Conservation (phyloP, 2,797 vertebrate species). For the Ciconia nigra region DNA sequence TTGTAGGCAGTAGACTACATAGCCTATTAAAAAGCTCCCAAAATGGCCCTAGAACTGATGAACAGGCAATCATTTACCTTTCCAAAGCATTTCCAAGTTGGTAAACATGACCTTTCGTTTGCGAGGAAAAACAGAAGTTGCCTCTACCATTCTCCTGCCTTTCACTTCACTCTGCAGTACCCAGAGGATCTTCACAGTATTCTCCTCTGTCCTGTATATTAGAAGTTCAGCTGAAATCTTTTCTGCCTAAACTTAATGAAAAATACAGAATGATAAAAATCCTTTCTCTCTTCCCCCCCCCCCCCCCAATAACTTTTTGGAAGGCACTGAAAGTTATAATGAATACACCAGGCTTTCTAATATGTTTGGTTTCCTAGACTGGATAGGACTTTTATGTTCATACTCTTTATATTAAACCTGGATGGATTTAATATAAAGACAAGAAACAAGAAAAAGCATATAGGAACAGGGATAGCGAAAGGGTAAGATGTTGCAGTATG, state of each 20-base stretch:
- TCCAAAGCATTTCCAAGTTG: background rate
- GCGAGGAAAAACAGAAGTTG: background rate
- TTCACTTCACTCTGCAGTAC: background rate
- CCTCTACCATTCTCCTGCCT: background rate
- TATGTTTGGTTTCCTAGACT: background rate
- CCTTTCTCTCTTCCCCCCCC: background rate
- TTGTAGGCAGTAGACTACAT: background rate
- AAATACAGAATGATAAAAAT: background rate
- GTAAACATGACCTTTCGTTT: background rate
- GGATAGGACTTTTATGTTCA: background rate
- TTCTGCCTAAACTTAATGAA: constrained; percentile 24
- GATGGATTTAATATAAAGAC: background rate
- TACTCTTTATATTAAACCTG: background rate
- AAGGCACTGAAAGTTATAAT: constrained; percentile 19
- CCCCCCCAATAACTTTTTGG: constrained; percentile 32
- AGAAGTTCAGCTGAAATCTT: background rate
- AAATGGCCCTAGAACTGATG: background rate
- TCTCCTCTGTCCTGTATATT: background rate
- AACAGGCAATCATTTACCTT: background rate
- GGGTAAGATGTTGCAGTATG: background rate
- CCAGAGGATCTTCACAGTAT: background rate
- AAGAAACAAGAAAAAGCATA: background rate
- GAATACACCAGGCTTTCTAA: constrained; percentile 32
- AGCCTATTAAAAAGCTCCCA: background rate
- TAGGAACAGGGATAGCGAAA: background rate